These are phyloP conservation scores for Drosophila testacea DNA, from an alignment of 2,888 invertebrate genomes.

Conservation along the genomic window DNA sequence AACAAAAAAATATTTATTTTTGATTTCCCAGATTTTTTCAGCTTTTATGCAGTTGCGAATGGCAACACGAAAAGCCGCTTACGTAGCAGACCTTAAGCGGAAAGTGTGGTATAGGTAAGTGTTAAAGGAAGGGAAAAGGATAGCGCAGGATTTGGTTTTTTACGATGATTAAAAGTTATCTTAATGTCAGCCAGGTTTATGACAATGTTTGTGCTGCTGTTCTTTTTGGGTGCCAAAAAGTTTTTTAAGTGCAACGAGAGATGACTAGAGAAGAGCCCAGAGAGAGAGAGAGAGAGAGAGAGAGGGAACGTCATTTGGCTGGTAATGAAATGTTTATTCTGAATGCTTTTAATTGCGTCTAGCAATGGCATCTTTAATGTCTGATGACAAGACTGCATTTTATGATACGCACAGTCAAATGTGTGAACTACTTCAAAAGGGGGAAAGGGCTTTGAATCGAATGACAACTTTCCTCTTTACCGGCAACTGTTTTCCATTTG, in stretches of 20 bases:
- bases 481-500: slow-evolving; percentile 25
- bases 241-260: slow-evolving; percentile 31
- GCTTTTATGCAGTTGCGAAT: slow-evolving; percentile 47
- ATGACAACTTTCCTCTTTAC: slow-evolving; percentile 22
- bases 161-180: slow-evolving; percentile 80
- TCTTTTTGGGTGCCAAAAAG: slow-evolving; percentile 46
- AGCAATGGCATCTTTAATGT: slow-evolving; percentile 71
- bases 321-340: slow-evolving; percentile 72
- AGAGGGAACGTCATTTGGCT: slow-evolving; percentile 46
- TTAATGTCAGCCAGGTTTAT: slow-evolving; percentile 74
- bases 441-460: not conserved
- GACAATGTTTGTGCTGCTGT: slow-evolving; percentile 63
- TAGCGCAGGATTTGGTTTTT: slow-evolving; percentile 55
- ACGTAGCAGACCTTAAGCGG: slow-evolving; percentile 55
- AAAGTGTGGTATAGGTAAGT: not conserved
- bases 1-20: slow-evolving; percentile 37
- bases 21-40: slow-evolving; percentile 36
- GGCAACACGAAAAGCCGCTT: slow-evolving; percentile 72
- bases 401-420: slow-evolving; percentile 31
- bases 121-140: not conserved
- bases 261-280: not conserved
- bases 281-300: not conserved
- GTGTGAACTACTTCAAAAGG: slow-evolving; percentile 38
- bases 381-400: slow-evolving; percentile 60
- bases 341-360: slow-evolving; percentile 77